Base-by-base conservation (phyloP, 2,888 invertebrate genomes). In the Lordiphosa andalusiaca region DNA sequence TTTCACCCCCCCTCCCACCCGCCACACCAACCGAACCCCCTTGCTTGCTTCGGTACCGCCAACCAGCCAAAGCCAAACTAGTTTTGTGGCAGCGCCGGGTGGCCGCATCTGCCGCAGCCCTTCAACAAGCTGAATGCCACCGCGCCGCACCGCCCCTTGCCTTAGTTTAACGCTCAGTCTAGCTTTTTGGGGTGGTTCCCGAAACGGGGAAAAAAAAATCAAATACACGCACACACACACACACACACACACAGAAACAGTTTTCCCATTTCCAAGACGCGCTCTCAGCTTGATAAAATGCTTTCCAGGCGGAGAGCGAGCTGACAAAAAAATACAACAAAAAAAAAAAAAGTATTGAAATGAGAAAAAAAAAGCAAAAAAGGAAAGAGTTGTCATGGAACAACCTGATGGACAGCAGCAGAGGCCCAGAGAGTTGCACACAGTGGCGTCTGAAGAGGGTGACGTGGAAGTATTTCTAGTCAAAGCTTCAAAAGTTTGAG, bases 321-420 rank as follows among this genome's bases (percentile, higher is more conserved):
- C 44, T 33, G 33, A 48, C 53, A 37, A 48, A 61, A 40, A 50
- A 49, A 48, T 1, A 16, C 16, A 16, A 16, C 16, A 38, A 16
- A 25, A 47, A 42, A 30, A 48, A 33, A 33, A 44, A 37, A 52
- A 55, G 16, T 16, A 16, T 16, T 16, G 16, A 16, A 16, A 16
- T 16, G 16, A 16, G 16, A 23, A 44, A 13, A 7, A 30, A 49
- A 52, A 37, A 48, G 6, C 2, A 35, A 16, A 56, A 16, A 55
- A 49, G 21, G 37, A 67, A 76, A 82, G 76, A 83, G 76, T 76
- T 76, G 76, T 78, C 80, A 78, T 76, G 80, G 80, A 67, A 53
- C 46, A 30, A 30, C 30, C 30, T 50, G 65, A 49, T 38, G 35
- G 12, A 6, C 13, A 50, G 25, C 4, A 2, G 10, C 44, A 56